Conservation (phyloP, 2,113 vertebrate species). For the Carassius auratus region DNA sequence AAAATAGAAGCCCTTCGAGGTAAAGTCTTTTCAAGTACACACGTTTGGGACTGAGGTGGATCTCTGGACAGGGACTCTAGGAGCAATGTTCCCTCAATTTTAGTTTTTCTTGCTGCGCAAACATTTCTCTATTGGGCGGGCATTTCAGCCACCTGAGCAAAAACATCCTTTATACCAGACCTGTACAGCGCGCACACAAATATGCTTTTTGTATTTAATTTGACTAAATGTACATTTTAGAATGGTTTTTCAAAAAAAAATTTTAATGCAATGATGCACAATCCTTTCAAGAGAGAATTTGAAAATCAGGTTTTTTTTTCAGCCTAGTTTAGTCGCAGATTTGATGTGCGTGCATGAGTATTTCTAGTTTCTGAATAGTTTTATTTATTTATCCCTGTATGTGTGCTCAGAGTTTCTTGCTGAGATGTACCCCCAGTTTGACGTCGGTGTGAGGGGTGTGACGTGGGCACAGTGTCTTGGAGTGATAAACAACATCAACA, state of each 20-base stretch:
- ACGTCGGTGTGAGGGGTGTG: constrained; percentile 28
- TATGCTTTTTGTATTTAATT: too few relatives aligned
- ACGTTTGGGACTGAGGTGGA: not conserved
- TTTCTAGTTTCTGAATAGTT: too few relatives aligned
- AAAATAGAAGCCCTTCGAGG: constrained; percentile 55
- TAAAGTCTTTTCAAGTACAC: not conserved
- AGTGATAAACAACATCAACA: constrained; percentile 39
- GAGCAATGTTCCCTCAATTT: too few relatives aligned
- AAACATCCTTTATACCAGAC: too few relatives aligned
- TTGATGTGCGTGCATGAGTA: not conserved
- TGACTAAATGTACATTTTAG: too few relatives aligned
- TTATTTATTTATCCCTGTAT: not conserved
- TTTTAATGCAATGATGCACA: not conserved
- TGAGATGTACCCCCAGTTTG: constrained; percentile 50
- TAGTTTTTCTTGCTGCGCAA: too few relatives aligned
- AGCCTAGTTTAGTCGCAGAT: not conserved
- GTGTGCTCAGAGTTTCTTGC: constrained; percentile 46
- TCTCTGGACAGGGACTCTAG: not conserved
- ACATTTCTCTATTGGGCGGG: too few relatives aligned
- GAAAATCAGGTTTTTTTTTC: not conserved
- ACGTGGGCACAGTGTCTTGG: constrained; percentile 51
- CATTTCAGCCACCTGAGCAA: too few relatives aligned
- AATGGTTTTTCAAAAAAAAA: not conserved
- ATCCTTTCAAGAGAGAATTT: not conserved
- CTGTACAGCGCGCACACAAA: too few relatives aligned